Evolutionary conservation across 2,113 vertebrate genomes (phyloP).

Genomic region (Falco punctatus): DNA sequence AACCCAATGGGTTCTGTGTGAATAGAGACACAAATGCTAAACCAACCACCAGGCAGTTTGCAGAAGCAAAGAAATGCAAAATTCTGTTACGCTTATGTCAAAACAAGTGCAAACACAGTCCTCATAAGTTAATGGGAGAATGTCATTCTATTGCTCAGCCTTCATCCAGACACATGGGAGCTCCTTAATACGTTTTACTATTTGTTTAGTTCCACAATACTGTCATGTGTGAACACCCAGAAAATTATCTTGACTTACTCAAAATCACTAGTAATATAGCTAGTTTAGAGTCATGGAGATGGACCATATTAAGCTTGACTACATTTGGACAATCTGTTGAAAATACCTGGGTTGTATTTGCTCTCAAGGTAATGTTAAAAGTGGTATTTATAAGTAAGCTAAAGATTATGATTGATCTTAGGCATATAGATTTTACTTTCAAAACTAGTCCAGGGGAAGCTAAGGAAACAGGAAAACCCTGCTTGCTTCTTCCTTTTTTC

Average conservation of each 20-base stretch:
- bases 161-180: background rate
- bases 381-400: background rate
- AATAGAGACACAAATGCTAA: background rate
- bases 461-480: background rate
- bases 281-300: background rate
- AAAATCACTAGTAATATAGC: background rate
- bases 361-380: background rate
- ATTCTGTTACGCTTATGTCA: background rate
- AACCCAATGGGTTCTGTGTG: background rate
- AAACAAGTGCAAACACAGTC: background rate
- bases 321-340: background rate
- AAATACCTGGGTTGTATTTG: background rate
- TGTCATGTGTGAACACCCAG: background rate
- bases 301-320: background rate
- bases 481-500: background rate
- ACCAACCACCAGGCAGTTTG: background rate
- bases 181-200: background rate
- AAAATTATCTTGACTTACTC: background rate
- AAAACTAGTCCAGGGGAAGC: background rate
- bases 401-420: background rate
- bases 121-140: background rate
- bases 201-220: background rate
- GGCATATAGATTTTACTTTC: background rate
- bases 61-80: background rate
- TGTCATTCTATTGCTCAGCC: background rate